These are phyloP conservation scores for Cephalopterus ornatus DNA, from an alignment of 2,113 vertebrate genomes.

Conservation along the genomic window DNA sequence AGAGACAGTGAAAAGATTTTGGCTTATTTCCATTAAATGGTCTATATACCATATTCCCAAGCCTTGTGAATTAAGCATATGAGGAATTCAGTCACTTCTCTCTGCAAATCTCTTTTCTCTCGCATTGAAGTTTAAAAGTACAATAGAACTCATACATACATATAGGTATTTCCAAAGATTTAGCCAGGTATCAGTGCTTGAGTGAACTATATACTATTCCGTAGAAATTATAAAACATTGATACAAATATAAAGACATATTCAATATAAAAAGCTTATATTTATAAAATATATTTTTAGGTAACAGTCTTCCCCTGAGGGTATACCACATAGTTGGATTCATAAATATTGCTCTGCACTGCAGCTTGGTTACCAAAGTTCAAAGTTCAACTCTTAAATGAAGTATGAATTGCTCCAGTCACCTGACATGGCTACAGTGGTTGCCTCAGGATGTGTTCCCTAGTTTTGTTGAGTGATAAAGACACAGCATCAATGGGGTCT, in stretches of 20 bases:
- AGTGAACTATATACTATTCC: conserved; percentile 88
- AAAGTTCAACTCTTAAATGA: conserved; percentile 72
- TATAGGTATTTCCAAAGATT: conserved; percentile 59
- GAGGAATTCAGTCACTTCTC: conserved; percentile 43
- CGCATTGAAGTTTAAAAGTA: conserved; percentile 60
- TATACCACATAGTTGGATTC: conserved; percentile 81
- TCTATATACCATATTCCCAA: neutral
- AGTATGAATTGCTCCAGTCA: conserved; percentile 74
- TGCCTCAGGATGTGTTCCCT: conserved; percentile 75
- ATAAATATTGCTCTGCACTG: conserved; percentile 81
- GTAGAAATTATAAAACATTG: conserved; percentile 81
- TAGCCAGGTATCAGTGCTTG: conserved; percentile 93
- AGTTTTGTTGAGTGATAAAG: conserved; percentile 70
- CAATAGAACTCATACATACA: conserved; percentile 41
- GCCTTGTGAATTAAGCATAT: neutral
- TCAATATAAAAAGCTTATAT: conserved; percentile 88
- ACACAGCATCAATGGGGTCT: conserved; percentile 84
- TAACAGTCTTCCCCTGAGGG: conserved; percentile 93
- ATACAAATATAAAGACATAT: conserved; percentile 83
- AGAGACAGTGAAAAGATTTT: neutral
- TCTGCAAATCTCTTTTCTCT: conserved; percentile 18
- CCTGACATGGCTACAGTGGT: conserved; percentile 69
- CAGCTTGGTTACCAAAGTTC: conserved; percentile 73
- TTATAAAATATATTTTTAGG: conserved; percentile 94
- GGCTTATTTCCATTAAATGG: neutral